Evolutionary conservation across 2,113 vertebrate species (phyloP).

Genomic region (Eclectus roratus): DNA sequence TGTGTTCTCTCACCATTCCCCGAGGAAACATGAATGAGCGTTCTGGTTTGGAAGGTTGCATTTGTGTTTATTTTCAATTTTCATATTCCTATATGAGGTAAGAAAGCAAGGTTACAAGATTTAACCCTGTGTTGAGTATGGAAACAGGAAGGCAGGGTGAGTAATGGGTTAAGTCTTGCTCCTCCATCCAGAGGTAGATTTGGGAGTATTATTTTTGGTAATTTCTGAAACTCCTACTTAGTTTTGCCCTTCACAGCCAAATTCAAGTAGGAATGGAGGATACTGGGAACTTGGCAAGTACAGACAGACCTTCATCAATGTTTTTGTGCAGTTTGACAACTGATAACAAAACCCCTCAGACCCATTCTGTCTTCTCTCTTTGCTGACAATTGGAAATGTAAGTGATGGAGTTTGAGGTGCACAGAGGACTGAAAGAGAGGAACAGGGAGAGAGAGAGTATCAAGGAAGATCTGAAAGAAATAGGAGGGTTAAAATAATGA

Average conservation of each 20-base stretch:
- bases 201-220: neutral
- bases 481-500: neutral
- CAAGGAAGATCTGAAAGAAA: neutral
- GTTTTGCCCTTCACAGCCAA: neutral
- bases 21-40: neutral
- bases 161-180: neutral
- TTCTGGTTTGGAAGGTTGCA: neutral
- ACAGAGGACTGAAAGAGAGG: neutral
- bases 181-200: neutral
- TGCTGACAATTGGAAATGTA: neutral
- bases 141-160: neutral
- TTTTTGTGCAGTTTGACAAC: neutral
- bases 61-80: conserved; percentile 12
- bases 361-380: neutral
- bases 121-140: neutral
- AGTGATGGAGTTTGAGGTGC: neutral
- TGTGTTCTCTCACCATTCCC: neutral
- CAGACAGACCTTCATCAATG: neutral
- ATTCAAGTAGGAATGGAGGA: neutral
- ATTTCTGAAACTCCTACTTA: neutral
- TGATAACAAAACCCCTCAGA: neutral
- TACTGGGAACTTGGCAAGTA: neutral
- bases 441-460: neutral
- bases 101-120: neutral
- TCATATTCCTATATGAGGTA: neutral